Base-by-base conservation (phyloP, 1,140 invertebrate species). In the Fopius arisanus region DNA sequence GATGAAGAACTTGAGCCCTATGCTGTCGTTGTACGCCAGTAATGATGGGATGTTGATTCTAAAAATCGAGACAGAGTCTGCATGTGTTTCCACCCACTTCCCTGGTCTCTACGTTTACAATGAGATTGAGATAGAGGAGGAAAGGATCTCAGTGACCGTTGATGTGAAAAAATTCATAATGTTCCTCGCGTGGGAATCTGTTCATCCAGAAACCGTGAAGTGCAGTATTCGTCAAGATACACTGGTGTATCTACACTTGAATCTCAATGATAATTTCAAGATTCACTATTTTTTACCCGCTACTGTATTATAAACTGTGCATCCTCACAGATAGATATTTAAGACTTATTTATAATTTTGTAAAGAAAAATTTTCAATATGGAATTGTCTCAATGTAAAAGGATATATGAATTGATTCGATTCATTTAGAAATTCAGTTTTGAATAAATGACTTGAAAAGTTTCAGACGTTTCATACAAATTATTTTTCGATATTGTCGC, bases 81-180 rank as follows among this genome's bases (percentile, higher is more conserved):
- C 93, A 0, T 92, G 91, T 12, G 91, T 96, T 16, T 92, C 93
- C 12, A 94, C 94, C 0, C 91, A 94, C 79, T 96, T 96, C 79
- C 91, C 91, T 79, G 90, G 92, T 77, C 81, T 94, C 26, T 86
- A 87, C 63, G 89, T 93, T 4, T 79, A 77, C 70, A 72, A 72
- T 14, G 67, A 43, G n/a, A 79, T 33, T 31, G 68, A 80, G 14
- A 63, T 73, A 9, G 76, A 79, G 29, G 72, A 79, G n/a, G 70
- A 75, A 37, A 73, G 84, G 41, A 78, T 87, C 14, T 85, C 87
- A 28, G 90, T 88, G 2, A 86, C 84, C 29, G 86, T 92, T 14
- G 91, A 91, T 73, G 89, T 91, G 14, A 87, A 87, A 75, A 90
- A 89, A 72, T 88, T 92, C 70, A 78, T 89, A 10, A 90, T 89